Conservation (phyloP, 2,113 vertebrate genomes). For the Halichoerus grypus region DNA sequence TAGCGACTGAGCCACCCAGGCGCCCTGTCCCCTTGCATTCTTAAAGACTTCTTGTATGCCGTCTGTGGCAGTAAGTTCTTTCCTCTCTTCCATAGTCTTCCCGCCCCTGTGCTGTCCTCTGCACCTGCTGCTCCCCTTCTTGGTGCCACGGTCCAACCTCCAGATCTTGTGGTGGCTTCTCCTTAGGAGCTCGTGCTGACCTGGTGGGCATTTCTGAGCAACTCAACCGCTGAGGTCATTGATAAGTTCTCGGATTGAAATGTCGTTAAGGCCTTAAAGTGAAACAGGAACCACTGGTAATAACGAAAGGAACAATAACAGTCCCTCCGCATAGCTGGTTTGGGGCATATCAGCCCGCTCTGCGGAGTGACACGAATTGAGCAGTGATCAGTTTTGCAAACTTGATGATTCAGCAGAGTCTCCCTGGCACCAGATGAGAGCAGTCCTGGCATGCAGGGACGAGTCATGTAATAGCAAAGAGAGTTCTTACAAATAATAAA, state of each 20-base stretch:
- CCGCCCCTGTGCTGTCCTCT: background rate
- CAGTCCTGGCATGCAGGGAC: slow-evolving; percentile 70
- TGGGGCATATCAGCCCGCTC: background rate
- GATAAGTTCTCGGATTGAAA: background rate
- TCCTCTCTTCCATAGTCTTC: background rate
- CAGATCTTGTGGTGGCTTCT: background rate
- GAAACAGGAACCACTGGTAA: background rate
- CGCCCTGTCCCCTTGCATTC: background rate
- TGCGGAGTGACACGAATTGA: background rate
- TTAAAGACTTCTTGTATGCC: background rate
- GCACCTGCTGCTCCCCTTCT: background rate
- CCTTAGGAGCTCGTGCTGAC: background rate
- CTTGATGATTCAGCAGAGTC: slow-evolving; percentile 73
- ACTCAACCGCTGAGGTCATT: background rate
- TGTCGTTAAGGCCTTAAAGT: background rate
- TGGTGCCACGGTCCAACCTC: background rate
- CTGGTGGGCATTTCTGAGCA: background rate
- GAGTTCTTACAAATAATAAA: slow-evolving; percentile 83
- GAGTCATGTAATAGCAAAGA: slow-evolving; percentile 80
- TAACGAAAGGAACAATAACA: accelerated
- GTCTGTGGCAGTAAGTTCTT: background rate
- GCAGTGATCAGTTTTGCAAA: slow-evolving; percentile 67
- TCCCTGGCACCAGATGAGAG: slow-evolving; percentile 84
- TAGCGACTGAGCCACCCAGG: too few species aligned
- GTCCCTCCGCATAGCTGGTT: background rate